Evolutionary conservation across 2,888 invertebrate genomes (phyloP).

Genomic region (Phorcus lineatus): DNA sequence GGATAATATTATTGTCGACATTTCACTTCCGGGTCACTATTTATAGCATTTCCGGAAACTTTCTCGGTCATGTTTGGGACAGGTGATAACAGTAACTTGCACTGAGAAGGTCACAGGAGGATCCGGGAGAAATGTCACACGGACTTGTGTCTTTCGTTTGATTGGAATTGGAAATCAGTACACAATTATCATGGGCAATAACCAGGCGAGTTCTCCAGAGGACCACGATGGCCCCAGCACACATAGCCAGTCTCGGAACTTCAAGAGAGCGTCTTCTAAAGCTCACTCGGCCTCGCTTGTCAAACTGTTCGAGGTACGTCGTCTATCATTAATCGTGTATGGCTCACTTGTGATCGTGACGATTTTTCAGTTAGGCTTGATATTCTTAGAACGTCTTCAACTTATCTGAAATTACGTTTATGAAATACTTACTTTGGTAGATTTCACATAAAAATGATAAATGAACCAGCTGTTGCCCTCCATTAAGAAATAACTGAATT

Average conservation of each 20-base stretch:
- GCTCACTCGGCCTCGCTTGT: conserved; percentile 48
- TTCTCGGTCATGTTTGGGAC: neutral
- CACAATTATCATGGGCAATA: conserved; percentile 18
- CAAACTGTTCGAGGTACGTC: conserved; percentile 59
- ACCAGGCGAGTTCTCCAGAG: neutral
- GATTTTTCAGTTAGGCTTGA: too few relatives aligned
- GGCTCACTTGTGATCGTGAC: too few relatives aligned
- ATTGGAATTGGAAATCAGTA: neutral
- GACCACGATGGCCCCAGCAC: neutral
- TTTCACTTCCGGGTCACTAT: conserved; percentile 18
- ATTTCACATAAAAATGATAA: too few relatives aligned
- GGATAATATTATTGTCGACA: neutral
- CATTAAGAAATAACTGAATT: too few relatives aligned
- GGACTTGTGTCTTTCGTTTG: neutral
- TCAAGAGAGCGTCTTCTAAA: conserved; percentile 39
- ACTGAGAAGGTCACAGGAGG: neutral
- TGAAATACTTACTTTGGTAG: too few relatives aligned
- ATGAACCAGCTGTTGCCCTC: too few relatives aligned
- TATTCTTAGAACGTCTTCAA: too few relatives aligned
- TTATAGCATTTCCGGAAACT: neutral
- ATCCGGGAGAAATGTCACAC: conserved; percentile 10
- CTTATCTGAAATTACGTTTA: too few relatives aligned
- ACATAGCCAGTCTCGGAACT: neutral
- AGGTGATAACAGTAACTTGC: neutral
- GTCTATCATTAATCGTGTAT: neutral